Base-by-base conservation (phyloP, 2,113 vertebrate species). In the Hemichromis elongatus region DNA sequence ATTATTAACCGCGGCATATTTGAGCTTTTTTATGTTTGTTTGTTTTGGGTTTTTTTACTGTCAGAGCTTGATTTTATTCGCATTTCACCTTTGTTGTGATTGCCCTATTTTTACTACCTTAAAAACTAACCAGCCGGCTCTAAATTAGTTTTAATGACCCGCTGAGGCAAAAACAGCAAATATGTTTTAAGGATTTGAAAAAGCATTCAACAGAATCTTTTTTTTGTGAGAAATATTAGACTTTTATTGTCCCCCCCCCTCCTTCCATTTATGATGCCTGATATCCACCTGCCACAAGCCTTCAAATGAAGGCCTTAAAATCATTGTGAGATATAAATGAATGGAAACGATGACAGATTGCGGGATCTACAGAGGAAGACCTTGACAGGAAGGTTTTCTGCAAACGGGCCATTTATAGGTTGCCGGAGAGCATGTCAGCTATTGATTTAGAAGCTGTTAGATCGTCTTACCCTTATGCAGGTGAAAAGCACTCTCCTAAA, bases 391-490 rank as follows among this genome's bases (percentile, higher is more conserved):
- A 85, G 63, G 56, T 83, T 79, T 87, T 26, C 84, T 77, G 82
- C 54, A 77, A 79, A 52, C 1, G 1, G 21, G 47, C 47, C 53
- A 26, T 45, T 28, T 57, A 56, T 68, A 61, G 55, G 40, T 70
- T 79, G 18, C 73, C 54, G 26, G 68, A 18, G 83, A 79, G 79
- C 57, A 28, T 59, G 59, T 84, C 57, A 77, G 13, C 4, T 88
- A 91, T 89, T 80, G 88, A 90, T 91, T 87, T 42, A 53, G 56
- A 78, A 79, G 73, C 79, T 88, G 54, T 52, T 24, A 80, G 86
- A 88, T 92, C 87, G 47, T 88, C 19, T 93, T 91, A 83, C 88
- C 52, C 45, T 50, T 28, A 30, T 82, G 80, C 52, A 84, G 80
- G 66, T 86, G 26, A 84, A 86, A 85, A 45, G 56, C 84, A 50